A percentile compares a stretch with the other conserved stretches of the same genome.
Conservation (phyloP, 1,140 invertebrate genomes). For the Drosophila micromelanica region DNA sequence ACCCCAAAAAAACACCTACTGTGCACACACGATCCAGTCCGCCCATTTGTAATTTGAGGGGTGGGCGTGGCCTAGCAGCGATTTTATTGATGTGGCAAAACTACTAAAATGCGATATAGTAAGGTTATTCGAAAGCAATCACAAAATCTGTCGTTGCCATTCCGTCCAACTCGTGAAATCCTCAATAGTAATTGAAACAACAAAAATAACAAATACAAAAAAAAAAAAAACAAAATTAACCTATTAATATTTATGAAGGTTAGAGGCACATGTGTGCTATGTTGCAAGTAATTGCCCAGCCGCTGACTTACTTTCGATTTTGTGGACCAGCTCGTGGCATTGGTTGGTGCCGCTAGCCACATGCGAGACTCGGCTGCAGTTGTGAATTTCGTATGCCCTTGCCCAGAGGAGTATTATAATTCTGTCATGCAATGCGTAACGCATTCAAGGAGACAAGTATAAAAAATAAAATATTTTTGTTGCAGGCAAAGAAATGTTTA, state of each 20-base stretch:
- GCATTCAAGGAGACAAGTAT: background rate
- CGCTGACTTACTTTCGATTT: conserved; percentile 63
- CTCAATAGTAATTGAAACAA: conserved; percentile 11
- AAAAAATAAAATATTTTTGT: background rate
- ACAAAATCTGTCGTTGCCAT: conserved; percentile 25
- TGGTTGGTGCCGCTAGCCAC: conserved; percentile 16
- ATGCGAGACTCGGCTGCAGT: conserved; percentile 31
- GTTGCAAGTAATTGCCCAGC: conserved; percentile 48
- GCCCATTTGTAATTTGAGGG: background rate
- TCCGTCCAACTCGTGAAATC: conserved; percentile 29
- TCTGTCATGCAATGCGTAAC: background rate
- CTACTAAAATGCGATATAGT: conserved; percentile 6
- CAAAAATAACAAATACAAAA: background rate
- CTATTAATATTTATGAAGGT: conserved; percentile 77
- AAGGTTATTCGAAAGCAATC: conserved; percentile 33
- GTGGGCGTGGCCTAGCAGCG: conserved; percentile 25
- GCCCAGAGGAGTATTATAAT: background rate
- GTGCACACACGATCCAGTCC: background rate
- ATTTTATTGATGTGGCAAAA: conserved; percentile 28
- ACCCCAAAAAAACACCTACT: conserved; percentile 18
- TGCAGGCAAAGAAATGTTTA: no score
- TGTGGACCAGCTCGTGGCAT: conserved; percentile 29
- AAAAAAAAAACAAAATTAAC: conserved; percentile 29
- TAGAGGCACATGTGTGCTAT: conserved; percentile 27
- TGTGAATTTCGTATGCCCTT: background rate